Conservation (phyloP, 2,797 vertebrate species). For the Heliangelus exortis region DNA sequence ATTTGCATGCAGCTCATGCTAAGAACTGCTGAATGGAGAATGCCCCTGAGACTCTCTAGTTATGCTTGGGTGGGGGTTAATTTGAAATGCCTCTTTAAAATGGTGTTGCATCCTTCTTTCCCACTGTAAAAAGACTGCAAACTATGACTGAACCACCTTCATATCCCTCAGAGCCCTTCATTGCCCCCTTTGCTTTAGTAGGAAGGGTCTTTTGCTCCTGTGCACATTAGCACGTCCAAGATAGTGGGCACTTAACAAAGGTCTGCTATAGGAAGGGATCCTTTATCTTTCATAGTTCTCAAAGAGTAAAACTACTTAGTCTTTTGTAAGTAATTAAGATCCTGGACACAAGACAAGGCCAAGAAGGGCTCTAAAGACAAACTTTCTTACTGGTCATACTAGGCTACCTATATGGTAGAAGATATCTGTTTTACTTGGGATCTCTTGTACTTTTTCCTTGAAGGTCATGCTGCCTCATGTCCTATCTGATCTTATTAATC, state of each 20-base stretch:
- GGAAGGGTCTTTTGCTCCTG: neutral
- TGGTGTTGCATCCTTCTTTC: constrained; percentile 1
- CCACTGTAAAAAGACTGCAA: neutral
- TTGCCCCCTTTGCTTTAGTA: neutral
- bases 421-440: neutral
- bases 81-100: constrained; percentile 8
- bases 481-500: neutral
- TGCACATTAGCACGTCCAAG: fast-evolving
- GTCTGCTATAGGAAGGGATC: neutral
- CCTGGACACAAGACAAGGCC: neutral
- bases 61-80: constrained; percentile 15
- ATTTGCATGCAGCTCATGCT: constrained; percentile 14
- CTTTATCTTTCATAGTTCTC: neutral
- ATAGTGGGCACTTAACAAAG: fast-evolving
- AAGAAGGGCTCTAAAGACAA: neutral
- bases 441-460: neutral
- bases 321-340: neutral
- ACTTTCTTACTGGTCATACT: neutral
- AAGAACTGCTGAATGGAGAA: neutral
- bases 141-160: neutral
- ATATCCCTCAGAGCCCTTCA: neutral
- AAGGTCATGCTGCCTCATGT: neutral
- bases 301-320: neutral
- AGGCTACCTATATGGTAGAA: neutral
- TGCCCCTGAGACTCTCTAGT: neutral